Conservation (phyloP, 2,888 invertebrate species). For the Pemphredon lugubris region DNA sequence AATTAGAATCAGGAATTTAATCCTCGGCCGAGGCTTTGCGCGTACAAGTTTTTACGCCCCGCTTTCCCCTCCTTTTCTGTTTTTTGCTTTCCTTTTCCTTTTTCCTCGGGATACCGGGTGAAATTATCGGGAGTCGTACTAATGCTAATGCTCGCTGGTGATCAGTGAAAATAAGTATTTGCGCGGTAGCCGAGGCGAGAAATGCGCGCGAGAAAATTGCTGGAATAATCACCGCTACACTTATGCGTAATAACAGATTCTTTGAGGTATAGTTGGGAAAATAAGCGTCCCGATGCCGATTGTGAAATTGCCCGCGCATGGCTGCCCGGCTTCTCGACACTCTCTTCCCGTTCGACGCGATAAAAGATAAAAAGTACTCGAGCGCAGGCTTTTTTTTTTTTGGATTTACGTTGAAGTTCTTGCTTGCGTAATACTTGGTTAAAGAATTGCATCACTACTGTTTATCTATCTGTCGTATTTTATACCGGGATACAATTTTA, state of each 20-base stretch:
- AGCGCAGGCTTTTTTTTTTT: not conserved
- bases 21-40: constrained; percentile 36
- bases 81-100: not conserved
- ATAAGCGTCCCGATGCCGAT: constrained; percentile 36
- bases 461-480: too few species aligned
- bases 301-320: constrained; percentile 42
- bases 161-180: constrained; percentile 38
- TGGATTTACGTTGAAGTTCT: not conserved
- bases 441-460: too few species aligned
- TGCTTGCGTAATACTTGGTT: too few species aligned
- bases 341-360: constrained; percentile 12
- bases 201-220: constrained; percentile 47
- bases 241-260: constrained; percentile 48
- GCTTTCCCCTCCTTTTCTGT: too few species aligned
- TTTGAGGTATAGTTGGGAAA: constrained; percentile 20
- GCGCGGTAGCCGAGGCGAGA: constrained; percentile 28
- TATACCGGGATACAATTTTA: too few species aligned
- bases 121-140: constrained; percentile 45
- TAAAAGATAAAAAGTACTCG: not conserved
- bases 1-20: constrained; percentile 58
- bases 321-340: constrained; percentile 19
- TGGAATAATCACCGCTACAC: constrained; percentile 40
- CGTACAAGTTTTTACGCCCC: constrained; percentile 30
- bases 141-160: constrained; percentile 36
- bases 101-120: constrained; percentile 12